These are phyloP conservation scores for Lasioglossum leucozonium DNA, from an alignment of 2,888 invertebrate species.

Conservation along the genomic window DNA sequence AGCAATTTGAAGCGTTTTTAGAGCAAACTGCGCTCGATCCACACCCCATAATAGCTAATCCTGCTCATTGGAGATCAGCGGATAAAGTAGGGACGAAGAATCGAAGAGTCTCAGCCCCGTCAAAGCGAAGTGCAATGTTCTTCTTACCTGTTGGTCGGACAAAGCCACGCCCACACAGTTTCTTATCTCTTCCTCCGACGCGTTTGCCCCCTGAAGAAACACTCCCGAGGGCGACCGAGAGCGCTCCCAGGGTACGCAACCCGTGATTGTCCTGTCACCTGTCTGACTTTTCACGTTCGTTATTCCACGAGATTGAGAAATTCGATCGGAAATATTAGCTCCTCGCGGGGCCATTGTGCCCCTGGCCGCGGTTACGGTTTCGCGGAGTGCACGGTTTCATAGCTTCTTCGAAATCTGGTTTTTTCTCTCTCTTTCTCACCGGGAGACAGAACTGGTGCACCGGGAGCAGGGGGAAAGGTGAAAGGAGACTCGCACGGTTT, in stretches of 20 bases:
- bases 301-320: not conserved
- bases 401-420: constrained; percentile 26
- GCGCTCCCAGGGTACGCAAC: not conserved
- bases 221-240: not conserved
- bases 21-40: not conserved
- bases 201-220: not conserved
- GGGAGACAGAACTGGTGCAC: constrained; percentile 46
- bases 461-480: constrained; percentile 50
- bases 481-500: constrained; percentile 72
- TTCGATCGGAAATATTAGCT: not conserved
- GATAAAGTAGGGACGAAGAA: not conserved
- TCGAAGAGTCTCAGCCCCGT: not conserved
- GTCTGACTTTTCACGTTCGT: not conserved
- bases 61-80: not conserved
- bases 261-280: not conserved
- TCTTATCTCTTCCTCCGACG: not conserved
- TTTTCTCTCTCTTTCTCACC: constrained; percentile 20
- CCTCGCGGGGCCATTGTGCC: not conserved
- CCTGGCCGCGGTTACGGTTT: constrained; percentile 27
- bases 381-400: constrained; percentile 13
- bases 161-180: not conserved
- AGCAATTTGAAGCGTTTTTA: not conserved
- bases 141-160: not conserved
- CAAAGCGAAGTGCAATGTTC: not conserved
- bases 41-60: too few relatives aligned